Conservation (phyloP, 2,888 invertebrate species). For the Ormyrus pomaceus region DNA sequence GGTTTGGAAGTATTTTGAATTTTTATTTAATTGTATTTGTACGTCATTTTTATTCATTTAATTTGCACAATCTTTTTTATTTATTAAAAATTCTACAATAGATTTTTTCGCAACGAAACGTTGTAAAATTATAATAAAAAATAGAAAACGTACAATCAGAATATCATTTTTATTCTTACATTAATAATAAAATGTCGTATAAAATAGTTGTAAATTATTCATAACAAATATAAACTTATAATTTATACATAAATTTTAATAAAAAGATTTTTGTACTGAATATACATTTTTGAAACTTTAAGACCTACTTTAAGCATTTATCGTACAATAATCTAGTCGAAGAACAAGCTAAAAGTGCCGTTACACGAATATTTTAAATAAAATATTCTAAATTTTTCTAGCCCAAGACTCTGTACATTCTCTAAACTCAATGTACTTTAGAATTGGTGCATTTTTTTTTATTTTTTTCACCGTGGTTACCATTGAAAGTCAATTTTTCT, state of each 20-base stretch:
- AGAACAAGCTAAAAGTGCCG: background rate
- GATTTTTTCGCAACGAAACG: too few relatives aligned
- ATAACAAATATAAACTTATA: constrained; percentile 12
- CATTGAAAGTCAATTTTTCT: background rate
- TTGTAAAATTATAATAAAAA: too few relatives aligned
- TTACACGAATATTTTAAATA: background rate
- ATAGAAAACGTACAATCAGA: background rate
- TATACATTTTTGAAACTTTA: background rate
- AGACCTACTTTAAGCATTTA: background rate
- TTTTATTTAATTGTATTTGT: too few relatives aligned
- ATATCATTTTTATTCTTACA: background rate
- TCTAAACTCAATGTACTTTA: constrained; percentile 13
- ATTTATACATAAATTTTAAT: constrained; percentile 21
- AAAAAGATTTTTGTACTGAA: constrained; percentile 16
- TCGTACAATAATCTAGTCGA: background rate
- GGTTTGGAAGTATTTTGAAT: too few relatives aligned
- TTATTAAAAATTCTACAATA: too few relatives aligned
- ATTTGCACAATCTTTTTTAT: too few relatives aligned
- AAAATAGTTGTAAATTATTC: constrained; percentile 28
- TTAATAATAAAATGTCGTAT: constrained; percentile 10
- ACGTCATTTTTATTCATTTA: too few relatives aligned
- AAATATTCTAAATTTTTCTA: background rate
- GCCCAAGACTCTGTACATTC: background rate
- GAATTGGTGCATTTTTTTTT: background rate
- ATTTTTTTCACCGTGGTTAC: background rate